phyloP scores from a whole-genome alignment of 1,140 invertebrate species.

The Lepidurus couesii region DNA sequence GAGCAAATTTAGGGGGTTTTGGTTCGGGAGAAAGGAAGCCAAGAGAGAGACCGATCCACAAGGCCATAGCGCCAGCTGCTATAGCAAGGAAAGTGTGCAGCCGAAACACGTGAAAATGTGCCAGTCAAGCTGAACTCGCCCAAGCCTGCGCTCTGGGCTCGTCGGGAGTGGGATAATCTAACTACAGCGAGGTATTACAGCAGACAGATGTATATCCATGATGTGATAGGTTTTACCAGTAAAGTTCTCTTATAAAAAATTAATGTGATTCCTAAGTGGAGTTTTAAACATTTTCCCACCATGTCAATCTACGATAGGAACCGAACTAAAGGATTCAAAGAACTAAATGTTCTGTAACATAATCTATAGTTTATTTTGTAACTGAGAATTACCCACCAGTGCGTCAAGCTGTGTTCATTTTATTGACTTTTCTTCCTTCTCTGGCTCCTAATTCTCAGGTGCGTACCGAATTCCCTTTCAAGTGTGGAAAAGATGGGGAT shows the following conservation, averaged over 20 bases:
- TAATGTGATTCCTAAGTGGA: neutral
- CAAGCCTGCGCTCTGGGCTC: constrained; percentile 1
- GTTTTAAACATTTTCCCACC: neutral
- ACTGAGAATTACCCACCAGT: constrained; percentile 7
- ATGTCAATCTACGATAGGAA: neutral
- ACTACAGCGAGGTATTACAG: neutral
- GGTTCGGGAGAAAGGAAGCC: neutral
- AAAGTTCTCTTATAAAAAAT: neutral
- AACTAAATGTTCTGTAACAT: neutral
- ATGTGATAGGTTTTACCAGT: neutral
- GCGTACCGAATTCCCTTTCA: neutral
- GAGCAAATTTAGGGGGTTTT: neutral
- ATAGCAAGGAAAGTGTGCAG: neutral
- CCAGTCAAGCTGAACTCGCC: constrained; percentile 6
- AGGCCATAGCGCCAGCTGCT: constrained; percentile 20
- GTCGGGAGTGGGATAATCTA: neutral
- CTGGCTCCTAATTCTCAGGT: neutral
- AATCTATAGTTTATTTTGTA: neutral
- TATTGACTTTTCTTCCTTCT: neutral
- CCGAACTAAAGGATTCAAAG: neutral
- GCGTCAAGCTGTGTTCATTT: constrained; percentile 20
- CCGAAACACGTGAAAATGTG: neutral
- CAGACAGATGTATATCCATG: neutral
- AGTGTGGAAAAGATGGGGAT: neutral
- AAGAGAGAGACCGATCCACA: neutral